These are phyloP conservation scores for Drosophila meridionalis DNA, from an alignment of 2,888 invertebrate species.

Conservation along the genomic window DNA sequence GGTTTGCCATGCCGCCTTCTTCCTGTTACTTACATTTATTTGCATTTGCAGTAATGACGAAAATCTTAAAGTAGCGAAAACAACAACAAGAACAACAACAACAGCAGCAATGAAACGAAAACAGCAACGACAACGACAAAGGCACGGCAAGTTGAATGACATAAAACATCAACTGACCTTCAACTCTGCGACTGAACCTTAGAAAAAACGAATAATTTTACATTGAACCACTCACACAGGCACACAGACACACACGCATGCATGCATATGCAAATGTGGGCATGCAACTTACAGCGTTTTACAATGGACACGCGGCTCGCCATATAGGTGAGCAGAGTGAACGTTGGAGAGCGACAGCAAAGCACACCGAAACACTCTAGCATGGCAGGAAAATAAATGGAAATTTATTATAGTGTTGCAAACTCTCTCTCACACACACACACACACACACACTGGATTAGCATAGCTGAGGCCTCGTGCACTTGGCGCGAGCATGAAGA, in stretches of 20 bases:
- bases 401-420: constrained; percentile 44
- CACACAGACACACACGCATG: constrained; percentile 23
- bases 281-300: constrained; percentile 74
- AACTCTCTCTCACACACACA: constrained; percentile 11
- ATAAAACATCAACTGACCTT: constrained; percentile 85
- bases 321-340: constrained; percentile 26
- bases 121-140: constrained; percentile 74
- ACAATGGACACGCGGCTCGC: constrained; percentile 44
- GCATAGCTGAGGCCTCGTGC: constrained; percentile 64
- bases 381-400: constrained; percentile 31
- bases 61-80: constrained; percentile 66
- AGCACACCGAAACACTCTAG: constrained; percentile 40
- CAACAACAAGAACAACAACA: constrained; percentile 53
- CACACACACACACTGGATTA: constrained; percentile 12
- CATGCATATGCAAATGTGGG: constrained; percentile 64
- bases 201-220: constrained; percentile 84
- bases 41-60: constrained; percentile 62
- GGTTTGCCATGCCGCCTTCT: too few species aligned
- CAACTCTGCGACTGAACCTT: constrained; percentile 85
- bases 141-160: constrained; percentile 85
- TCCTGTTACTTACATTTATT: too few species aligned
- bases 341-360: constrained; percentile 16
- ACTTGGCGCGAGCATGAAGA: constrained; percentile 61
- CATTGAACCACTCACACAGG: constrained; percentile 61
- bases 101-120: constrained; percentile 31